Base-by-base conservation (phyloP, 2,113 vertebrate genomes). In the Zosterops borbonicus region DNA sequence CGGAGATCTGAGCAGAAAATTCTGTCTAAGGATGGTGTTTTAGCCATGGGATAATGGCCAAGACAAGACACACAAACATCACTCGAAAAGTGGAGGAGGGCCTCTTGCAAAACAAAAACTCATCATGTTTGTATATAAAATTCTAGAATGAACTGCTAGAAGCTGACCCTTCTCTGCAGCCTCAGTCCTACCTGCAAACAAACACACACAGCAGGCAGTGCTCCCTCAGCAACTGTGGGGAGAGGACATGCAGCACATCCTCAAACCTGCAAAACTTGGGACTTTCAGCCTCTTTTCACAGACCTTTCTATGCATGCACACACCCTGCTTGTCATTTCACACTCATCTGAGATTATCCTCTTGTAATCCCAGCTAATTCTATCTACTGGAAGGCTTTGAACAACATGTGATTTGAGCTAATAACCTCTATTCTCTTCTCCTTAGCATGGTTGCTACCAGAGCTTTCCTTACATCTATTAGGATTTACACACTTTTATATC, bases 171-270 rank as follows among this genome's bases (percentile, higher is more conserved):
- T 46, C 52, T 23, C 53, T 76, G 47, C 55, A 78, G 41, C 68
- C 37, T 55, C 23, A 67, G 14, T 28, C 60, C 56, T 39, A 50
- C 71, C 75, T 65, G 78, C 49, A 56, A 67, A 56, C 31, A 67
- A 46, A 70, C 2, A 25, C 1, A 0, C 5, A 3, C 1, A 37
- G 46, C 9, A 15, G 56, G 39, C 33, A 20, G 55, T 5, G 13
- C 73, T 59, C 42, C 2, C 21, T 46, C 60, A 28, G 60, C 35
- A 29, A 7, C 25, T 0, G 0, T 21, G 8, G 24, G 33, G 35
- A 42, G 29, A 50, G 25, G 21, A 35, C 16, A 28, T 0, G 0
- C 29, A 27, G n/a, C 0, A 2, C 0, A 1, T 29, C 46, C 29
- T 27, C 41, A 55, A 50, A 46, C 41, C 44, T 8, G 29, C 41